These are phyloP conservation scores for Nasua narica DNA, from an alignment of 2,797 vertebrate genomes.

Conservation along the genomic window DNA sequence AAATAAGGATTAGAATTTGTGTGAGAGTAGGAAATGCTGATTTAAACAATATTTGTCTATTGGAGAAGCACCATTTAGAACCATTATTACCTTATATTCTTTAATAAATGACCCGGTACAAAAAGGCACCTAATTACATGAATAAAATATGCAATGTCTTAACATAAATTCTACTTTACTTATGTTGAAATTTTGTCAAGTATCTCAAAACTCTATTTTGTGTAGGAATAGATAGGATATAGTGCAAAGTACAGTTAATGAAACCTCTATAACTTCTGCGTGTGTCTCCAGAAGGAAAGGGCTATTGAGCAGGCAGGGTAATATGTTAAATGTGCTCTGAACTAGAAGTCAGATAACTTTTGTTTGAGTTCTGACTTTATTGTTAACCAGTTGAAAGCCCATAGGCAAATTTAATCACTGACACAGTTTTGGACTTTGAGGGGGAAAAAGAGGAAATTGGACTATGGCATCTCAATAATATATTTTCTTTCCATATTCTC, in stretches of 20 bases:
- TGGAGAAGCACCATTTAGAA: neutral
- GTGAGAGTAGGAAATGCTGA: neutral
- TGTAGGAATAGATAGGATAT: neutral
- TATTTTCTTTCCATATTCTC: neutral
- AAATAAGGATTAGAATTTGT: neutral
- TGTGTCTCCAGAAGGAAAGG: neutral
- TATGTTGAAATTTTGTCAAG: neutral
- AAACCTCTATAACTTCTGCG: neutral
- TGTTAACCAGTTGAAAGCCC: neutral
- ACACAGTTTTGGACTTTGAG: neutral
- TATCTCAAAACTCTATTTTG: neutral
- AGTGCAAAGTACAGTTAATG: neutral
- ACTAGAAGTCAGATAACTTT: neutral
- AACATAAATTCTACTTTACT: neutral
- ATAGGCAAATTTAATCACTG: neutral
- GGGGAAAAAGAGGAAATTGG: neutral
- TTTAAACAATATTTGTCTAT: neutral
- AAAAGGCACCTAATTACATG: neutral
- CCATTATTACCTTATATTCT: neutral
- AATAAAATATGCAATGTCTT: neutral
- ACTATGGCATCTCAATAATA: neutral
- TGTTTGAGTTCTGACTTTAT: neutral
- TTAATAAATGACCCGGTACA: neutral
- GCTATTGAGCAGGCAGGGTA: neutral
- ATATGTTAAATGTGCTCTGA: neutral